Evolutionary conservation across 2,888 invertebrate genomes (phyloP), one percentile per base, ranked within the genome.

Genomic region (Sinotaia quadrata): DNA sequence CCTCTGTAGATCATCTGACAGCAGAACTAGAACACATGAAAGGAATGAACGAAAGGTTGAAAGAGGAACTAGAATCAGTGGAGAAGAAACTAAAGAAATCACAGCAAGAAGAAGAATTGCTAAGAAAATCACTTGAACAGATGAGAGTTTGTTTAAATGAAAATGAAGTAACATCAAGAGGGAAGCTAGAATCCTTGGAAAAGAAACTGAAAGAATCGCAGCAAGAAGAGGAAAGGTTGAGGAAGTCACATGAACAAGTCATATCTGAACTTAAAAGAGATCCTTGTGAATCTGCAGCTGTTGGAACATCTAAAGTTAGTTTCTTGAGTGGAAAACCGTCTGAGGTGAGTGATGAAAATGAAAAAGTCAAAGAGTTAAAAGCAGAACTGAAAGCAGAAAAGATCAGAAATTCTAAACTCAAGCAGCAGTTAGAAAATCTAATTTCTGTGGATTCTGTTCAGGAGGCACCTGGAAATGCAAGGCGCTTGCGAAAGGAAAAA

Each of bases 401-500:
- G 37, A 24, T 31, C 51, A 73, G 70, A 58, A 75, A 68, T 66
- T 66, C 71, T 29, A 70, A 75, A 27, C 71, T 78, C 33, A 60
- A 76, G 54, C 61, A 72, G 31, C 52, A 75, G 27, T 47, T 76
- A 27, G 65, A 74, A 58, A 71, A 74, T 47, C 61, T 73, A 37
- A 66, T 54, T 41, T 70, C 68, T 47, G 69, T 66, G 12, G 72
- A 77, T 37, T 59, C 76, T 1, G 68, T 72, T 31, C 37, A 29
- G 0, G 73, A 68, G 47, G 60, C 67, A 31, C 71, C 67, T 29
- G 68, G 63, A 4, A 69, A 74, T 24, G 72, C 72, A 12, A 34
- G 78, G 7, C 73, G 71, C 47, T 47, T 79, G 18, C 68, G 79
- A 44, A 79, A 76, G 60, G 77, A 77, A 29, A 66, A 73, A 73